Evolutionary conservation across 1,140 invertebrate species (phyloP), one percentile per base, ranked within the genome.

Genomic region (Heliconius nattereri): DNA sequence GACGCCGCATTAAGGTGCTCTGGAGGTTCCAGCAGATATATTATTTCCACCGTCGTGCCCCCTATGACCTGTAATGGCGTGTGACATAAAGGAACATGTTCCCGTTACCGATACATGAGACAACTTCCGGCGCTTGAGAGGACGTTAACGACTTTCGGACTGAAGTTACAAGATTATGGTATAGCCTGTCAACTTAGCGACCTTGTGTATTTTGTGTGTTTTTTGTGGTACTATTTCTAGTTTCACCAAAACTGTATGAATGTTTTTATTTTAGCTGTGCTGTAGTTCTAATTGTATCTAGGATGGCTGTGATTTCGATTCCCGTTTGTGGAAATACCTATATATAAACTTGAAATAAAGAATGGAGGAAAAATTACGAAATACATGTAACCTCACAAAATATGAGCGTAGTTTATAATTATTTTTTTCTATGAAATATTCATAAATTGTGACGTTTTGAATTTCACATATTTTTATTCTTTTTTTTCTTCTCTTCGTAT

Each of bases 91-190:
- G 83, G 79, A 80, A 83, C 80, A 78, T 79, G 76, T 70, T 75
- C 60, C 73, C 74, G 76, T 54, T 73, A 76, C 81, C 84, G 83
- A 86, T 88, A 85, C 84, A 86, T 86, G 82, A 85, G 71, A 81
- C 73, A 74, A 85, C 83, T 80, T 88, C 86, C 85, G 86, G 81
- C 81, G 81, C 81, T 66, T 66, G 83, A 86, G 83, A 85, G 82
- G 71, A 73, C 70, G 81, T 86, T 83, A 86, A 86, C 81, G 83
- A 86, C 78, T 81, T 74, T 73, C 80, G 75, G 78, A 32, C 71
- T 73, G 72, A 45, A 71, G 78, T 76, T 83, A 79, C 76, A 80
- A 29, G 79, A 82, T 78, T 85, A 83, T 81, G 79, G 79, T 81
- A 84, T 84, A 83, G 82, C 81, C 66, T 81, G 73, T 72, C 70